Base-by-base conservation (phyloP, 2,888 invertebrate species). In the Arenicola marina region DNA sequence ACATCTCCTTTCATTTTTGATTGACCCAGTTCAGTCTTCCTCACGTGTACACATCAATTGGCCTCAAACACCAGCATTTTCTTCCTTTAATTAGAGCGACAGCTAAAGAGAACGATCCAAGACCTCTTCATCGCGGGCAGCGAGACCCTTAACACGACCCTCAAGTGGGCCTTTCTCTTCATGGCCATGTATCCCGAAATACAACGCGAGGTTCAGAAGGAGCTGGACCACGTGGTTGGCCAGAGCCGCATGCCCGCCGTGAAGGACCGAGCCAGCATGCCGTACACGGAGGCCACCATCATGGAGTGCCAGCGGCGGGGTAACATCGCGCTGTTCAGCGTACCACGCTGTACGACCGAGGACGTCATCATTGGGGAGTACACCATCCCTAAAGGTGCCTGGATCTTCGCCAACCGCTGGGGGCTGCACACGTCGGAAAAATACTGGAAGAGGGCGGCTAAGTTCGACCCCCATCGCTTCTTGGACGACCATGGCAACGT, bases 51-150 rank as follows among this genome's bases (percentile, higher is more conserved):
- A n/a, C n/a, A n/a, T n/a, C n/a, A n/a, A n/a, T n/a, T n/a, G n/a
- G n/a, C n/a, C n/a, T n/a, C n/a, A n/a, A n/a, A n/a, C n/a, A n/a
- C n/a, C n/a, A n/a, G n/a, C n/a, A n/a, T n/a, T n/a, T n/a, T n/a
- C n/a, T n/a, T n/a, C n/a, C n/a, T n/a, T n/a, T n/a, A n/a, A n/a
- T 18, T 59, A 71, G 71, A 71, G 34, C 34, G 43, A 11, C 66
- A 72, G 44, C 56, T 72, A 46, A 46, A 54, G 33, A 45, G 66
- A 7, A 62, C 65, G 34, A 68, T 71, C 26, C 66, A 66, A 59
- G 71, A 72, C 51, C 67, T 72, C 33, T 72, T 70, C 57, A 66
- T 72, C 29, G 67, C 72, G 24, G 70, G 71, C 26, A 72, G 62
- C 3, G 72, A 72, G 60, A 69, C 71, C 2, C 57, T 69, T 3